These are phyloP conservation scores for Exaiptasia diaphana DNA, from an alignment of 64 coral and sea anemone species.

Conservation along the genomic window DNA sequence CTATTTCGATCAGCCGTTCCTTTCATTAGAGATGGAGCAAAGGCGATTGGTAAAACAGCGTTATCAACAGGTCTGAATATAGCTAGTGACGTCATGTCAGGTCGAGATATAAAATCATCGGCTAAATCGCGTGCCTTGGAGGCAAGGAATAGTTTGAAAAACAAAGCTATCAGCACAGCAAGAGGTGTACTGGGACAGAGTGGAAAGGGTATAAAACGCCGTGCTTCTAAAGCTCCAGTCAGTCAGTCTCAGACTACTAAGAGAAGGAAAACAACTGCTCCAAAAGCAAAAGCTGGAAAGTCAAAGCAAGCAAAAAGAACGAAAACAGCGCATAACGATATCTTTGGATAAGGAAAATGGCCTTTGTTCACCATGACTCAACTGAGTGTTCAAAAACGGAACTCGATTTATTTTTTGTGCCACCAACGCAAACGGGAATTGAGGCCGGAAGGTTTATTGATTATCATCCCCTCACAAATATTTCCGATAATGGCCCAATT, in stretches of 20 bases:
- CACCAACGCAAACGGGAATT: not conserved
- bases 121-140: not conserved
- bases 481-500: not conserved
- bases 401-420: constrained; percentile 14
- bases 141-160: not conserved
- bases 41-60: not conserved
- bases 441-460: not conserved
- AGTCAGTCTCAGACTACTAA: not conserved
- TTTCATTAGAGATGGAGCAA: constrained; percentile 2
- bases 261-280: not conserved
- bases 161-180: not conserved
- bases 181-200: not conserved
- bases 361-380: not conserved
- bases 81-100: not conserved
- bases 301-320: not conserved
- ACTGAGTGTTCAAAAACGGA: not conserved
- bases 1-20: constrained; percentile 12
- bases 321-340: not conserved
- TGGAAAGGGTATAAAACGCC: constrained; percentile 5
- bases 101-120: not conserved
- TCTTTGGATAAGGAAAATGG: not conserved
- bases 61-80: not conserved
- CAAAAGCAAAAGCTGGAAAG: not conserved
- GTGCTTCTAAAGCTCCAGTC: not conserved
- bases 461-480: constrained; percentile 2